phyloP scores from a whole-genome alignment of 1,140 invertebrate genomes.

The Anadara kagoshimensis region DNA sequence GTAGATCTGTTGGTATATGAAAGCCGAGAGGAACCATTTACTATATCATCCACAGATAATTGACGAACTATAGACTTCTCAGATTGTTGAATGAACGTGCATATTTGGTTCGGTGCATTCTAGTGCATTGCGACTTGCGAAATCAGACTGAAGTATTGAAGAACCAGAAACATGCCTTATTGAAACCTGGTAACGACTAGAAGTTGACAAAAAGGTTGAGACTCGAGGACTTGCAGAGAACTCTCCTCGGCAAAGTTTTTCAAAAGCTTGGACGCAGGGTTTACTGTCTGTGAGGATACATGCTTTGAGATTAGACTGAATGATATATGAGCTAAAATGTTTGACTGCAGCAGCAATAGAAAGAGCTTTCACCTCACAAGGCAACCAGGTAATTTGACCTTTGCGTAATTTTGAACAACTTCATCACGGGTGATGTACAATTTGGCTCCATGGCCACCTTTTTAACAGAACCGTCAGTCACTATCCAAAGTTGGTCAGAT shows the following conservation, averaged over 20 bases:
- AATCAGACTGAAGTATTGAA: conserved; percentile 38
- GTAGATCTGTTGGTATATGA: conserved; percentile 14
- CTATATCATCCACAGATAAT: background rate
- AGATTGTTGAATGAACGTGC: background rate
- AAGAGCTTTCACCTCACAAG: conserved; percentile 36
- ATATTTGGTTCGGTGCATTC: conserved; percentile 13
- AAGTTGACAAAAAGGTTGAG: conserved; percentile 26
- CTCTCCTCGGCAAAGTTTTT: conserved; percentile 43
- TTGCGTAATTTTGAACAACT: conserved; percentile 21
- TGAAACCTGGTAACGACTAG: conserved; percentile 36
- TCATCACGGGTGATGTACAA: conserved; percentile 32
- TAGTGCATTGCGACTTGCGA: conserved; percentile 41
- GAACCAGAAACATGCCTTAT: conserved; percentile 32
- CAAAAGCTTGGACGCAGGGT: conserved; percentile 41
- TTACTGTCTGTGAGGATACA: conserved; percentile 41
- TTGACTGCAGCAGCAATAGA: conserved; percentile 34
- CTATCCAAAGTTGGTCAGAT: conserved; percentile 44
- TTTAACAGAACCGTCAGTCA: conserved; percentile 46
- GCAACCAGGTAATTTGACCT: conserved; percentile 28
- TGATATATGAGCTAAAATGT: conserved; percentile 36
- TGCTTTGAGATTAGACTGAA: conserved; percentile 33
- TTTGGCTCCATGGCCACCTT: conserved; percentile 40
- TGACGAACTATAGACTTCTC: conserved; percentile 9
- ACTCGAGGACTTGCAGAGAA: conserved; percentile 42
- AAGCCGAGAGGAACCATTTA: background rate